Evolutionary conservation across 2,888 invertebrate species (phyloP).

Genomic region (Hesperia comma): DNA sequence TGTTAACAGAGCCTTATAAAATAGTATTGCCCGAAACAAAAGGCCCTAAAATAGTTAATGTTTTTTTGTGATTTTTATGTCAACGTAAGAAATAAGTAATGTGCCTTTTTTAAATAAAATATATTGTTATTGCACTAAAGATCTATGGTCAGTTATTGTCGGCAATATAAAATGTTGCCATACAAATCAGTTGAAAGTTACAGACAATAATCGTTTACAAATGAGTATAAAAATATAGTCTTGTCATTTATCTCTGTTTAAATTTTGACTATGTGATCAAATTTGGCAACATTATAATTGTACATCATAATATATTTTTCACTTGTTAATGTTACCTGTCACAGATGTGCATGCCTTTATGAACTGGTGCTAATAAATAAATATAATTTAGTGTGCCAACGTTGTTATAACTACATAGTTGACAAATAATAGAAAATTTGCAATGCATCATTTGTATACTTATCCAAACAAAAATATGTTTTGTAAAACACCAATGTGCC

Average conservation of each 20-base stretch:
- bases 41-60: not conserved
- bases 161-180: too few species aligned
- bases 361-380: conserved; percentile 46
- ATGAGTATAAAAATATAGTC: too few species aligned
- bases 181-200: too few species aligned
- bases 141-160: not conserved
- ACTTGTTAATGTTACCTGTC: conserved; percentile 17
- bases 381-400: conserved; percentile 18
- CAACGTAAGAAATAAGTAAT: not conserved
- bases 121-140: not conserved
- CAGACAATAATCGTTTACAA: too few species aligned
- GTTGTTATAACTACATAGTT: conserved; percentile 4
- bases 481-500: not conserved
- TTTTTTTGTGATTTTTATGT: conserved; percentile 6
- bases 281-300: not conserved
- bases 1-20: not conserved
- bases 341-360: conserved; percentile 29
- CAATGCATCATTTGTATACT: too few species aligned
- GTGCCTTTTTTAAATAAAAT: conserved; percentile 2
- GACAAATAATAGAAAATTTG: conserved; percentile 9
- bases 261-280: too few species aligned
- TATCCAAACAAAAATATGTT: too few species aligned
- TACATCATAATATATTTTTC: conserved; percentile 13
- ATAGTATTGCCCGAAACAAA: conserved; percentile 13
- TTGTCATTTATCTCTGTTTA: too few species aligned